A percentile compares a stretch with the other conserved stretches of the same genome.
phyloP scores from a whole-genome alignment of 1,140 invertebrate genomes.

The Tetragnatha versicolor region DNA sequence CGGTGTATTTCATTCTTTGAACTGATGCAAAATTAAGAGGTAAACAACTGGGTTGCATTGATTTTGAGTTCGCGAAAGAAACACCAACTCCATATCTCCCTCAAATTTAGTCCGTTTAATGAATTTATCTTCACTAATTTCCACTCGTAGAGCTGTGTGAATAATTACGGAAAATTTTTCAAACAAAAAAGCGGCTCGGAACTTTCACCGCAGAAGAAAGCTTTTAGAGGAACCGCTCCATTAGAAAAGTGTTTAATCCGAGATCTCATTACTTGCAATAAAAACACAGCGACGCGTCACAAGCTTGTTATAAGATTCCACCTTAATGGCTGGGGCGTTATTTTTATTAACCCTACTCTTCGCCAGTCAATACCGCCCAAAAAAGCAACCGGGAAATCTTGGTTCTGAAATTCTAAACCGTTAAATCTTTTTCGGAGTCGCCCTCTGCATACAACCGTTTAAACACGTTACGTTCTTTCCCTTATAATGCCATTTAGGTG shows the following conservation, averaged over 20 bases:
- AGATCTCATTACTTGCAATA: constrained; percentile 26
- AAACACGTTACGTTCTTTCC: constrained; percentile 22
- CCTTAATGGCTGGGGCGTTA: constrained; percentile 16
- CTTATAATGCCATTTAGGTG: constrained; percentile 26
- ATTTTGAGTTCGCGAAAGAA: too few relatives aligned
- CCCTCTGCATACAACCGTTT: not conserved
- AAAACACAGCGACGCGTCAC: not conserved
- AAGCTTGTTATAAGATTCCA: constrained; percentile 28
- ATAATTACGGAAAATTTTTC: not conserved
- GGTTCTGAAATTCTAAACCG: not conserved
- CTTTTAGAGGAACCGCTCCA: not conserved
- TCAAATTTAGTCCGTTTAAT: too few relatives aligned
- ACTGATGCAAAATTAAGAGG: too few relatives aligned
- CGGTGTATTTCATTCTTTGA: too few relatives aligned
- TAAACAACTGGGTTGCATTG: too few relatives aligned
- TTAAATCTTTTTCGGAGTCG: not conserved
- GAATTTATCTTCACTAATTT: too few relatives aligned
- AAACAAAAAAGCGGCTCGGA: not conserved
- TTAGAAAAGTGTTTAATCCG: not conserved
- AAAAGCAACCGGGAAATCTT: not conserved
- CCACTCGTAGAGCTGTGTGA: not conserved
- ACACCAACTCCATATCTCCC: too few relatives aligned
- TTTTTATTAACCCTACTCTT: constrained; percentile 32
- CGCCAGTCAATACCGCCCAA: not conserved
- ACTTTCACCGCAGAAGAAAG: not conserved